Conservation (phyloP, 2,888 invertebrate genomes). For the Ceramica pisi region DNA sequence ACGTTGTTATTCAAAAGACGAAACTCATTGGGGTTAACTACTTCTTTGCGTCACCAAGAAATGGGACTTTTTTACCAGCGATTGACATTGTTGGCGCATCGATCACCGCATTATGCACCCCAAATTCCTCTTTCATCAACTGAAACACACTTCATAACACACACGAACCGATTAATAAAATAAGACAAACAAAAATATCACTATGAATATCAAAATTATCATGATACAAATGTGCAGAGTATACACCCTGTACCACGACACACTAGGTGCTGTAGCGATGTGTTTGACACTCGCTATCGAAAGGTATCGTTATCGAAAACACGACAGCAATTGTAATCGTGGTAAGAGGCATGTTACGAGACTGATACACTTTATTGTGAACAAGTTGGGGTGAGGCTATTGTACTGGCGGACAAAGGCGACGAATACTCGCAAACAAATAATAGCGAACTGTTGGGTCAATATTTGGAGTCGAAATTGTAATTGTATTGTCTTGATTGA, state of each 20-base stretch:
- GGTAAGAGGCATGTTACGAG: slow-evolving; percentile 45
- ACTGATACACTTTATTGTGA: slow-evolving; percentile 46
- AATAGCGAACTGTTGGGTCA: slow-evolving; percentile 5
- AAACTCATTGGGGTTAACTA: neutral
- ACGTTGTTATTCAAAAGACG: slow-evolving; percentile 4
- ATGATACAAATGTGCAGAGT: slow-evolving; percentile 39
- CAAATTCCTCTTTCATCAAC: slow-evolving; percentile 4
- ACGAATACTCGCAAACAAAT: slow-evolving; percentile 20
- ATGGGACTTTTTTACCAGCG: neutral
- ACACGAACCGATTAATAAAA: slow-evolving; percentile 31
- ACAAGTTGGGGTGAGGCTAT: slow-evolving; percentile 28
- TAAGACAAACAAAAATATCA: slow-evolving; percentile 33
- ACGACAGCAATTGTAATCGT: slow-evolving; percentile 24
- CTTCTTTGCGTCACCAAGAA: neutral
- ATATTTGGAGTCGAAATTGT: slow-evolving; percentile 15
- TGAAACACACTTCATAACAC: slow-evolving; percentile 5
- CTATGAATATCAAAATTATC: slow-evolving; percentile 52
- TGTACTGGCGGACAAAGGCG: slow-evolving; percentile 20
- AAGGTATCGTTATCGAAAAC: slow-evolving; percentile 18
- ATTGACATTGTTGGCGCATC: neutral
- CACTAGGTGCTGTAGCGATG: neutral
- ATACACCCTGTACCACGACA: slow-evolving; percentile 35
- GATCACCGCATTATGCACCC: neutral
- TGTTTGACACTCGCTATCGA: neutral
- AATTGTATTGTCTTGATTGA: slow-evolving; percentile 32